Percentiles rank a stretch among this genome's conserved stretches.
phyloP scores from a whole-genome alignment of 1,140 invertebrate species.

The Papilio dardanus region DNA sequence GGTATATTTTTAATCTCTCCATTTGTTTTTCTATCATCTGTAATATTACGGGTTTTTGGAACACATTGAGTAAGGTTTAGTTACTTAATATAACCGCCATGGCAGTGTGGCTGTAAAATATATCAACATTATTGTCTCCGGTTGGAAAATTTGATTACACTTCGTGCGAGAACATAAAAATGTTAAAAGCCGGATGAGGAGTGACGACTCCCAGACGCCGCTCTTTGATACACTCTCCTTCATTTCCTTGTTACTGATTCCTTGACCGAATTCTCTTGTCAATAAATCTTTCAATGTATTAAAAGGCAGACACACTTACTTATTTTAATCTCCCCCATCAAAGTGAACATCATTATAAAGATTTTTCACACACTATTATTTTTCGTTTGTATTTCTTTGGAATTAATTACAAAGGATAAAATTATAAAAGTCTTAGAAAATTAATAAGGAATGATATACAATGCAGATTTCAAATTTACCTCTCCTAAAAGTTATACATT shows the following conservation, averaged over 20 bases:
- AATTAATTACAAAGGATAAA: no score
- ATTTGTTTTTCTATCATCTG: no score
- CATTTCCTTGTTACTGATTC: conserved; percentile 10
- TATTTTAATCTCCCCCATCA: background rate
- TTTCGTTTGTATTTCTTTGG: background rate
- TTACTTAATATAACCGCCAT: background rate
- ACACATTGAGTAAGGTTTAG: no score
- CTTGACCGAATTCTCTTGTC: background rate
- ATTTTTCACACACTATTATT: background rate
- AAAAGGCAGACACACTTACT: conserved; percentile 1
- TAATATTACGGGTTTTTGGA: no score
- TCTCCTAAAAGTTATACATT: no score
- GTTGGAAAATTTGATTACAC: conserved; percentile 15
- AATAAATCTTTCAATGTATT: conserved; percentile 18
- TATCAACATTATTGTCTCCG: conserved; percentile 5
- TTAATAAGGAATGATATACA: no score
- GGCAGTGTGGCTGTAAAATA: background rate
- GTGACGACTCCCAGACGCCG: background rate
- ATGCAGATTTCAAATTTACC: no score
- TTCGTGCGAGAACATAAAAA: conserved; percentile 14
- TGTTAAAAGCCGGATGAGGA: conserved; percentile 15
- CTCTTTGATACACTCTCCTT: conserved; percentile 19
- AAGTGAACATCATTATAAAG: background rate
- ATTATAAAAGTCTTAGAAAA: no score
- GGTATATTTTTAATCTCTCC: background rate